phyloP scores from a whole-genome alignment of 2,888 invertebrate genomes.

The Hydrotaea diabolus region DNA sequence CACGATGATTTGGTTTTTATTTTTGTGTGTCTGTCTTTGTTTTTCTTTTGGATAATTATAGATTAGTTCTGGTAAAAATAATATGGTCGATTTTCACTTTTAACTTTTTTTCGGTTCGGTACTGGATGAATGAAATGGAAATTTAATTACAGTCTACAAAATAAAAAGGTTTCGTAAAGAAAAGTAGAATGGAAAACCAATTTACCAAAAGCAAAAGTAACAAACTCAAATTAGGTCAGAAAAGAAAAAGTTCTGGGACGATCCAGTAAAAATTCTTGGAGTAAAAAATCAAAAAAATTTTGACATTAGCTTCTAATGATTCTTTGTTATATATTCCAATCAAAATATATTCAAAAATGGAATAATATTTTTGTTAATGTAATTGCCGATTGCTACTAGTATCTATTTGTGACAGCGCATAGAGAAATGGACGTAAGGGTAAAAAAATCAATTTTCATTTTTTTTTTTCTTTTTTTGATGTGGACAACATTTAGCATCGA shows the following conservation, averaged over 20 bases:
- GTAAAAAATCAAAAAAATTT: not conserved
- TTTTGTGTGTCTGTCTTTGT: not conserved
- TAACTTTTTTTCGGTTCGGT: not conserved
- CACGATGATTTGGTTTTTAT: not conserved
- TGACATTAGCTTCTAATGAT: too few relatives aligned
- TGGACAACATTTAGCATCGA: too few relatives aligned
- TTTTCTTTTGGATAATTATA: not conserved
- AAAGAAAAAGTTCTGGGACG: too few relatives aligned
- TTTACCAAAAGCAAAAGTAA: not conserved
- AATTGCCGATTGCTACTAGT: too few relatives aligned
- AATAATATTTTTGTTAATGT: too few relatives aligned
- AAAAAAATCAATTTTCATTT: too few relatives aligned
- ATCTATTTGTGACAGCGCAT: too few relatives aligned
- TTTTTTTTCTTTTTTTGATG: too few relatives aligned
- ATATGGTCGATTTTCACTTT: constrained; percentile 10
- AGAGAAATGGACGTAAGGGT: too few relatives aligned
- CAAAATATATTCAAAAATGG: too few relatives aligned
- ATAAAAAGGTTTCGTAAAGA: not conserved
- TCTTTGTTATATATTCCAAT: too few relatives aligned
- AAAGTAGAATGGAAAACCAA: not conserved
- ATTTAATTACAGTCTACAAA: not conserved
- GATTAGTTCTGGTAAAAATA: not conserved
- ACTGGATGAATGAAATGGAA: constrained; percentile 14
- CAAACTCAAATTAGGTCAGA: not conserved
- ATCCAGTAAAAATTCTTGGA: not conserved